A percentile compares a stretch with the other conserved stretches of the same genome.
Conservation (phyloP, 2,888 invertebrate species). For the Alentia gelatinosa region DNA sequence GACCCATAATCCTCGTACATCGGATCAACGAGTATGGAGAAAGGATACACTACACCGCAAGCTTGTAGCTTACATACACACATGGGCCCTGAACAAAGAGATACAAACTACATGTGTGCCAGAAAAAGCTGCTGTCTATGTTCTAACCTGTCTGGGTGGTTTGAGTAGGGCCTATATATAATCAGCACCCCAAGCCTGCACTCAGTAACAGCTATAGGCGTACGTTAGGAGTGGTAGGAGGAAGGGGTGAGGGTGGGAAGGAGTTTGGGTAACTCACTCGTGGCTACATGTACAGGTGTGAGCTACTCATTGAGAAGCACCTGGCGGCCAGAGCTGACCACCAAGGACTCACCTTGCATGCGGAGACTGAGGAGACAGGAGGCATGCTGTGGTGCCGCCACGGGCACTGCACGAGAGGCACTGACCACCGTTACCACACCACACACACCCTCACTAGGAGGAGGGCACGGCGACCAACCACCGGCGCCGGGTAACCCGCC, state of each 20-base stretch:
- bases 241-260: too few relatives aligned
- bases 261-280: too few relatives aligned
- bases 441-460: too few relatives aligned
- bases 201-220: background rate
- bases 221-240: too few relatives aligned
- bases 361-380: background rate
- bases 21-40: too few relatives aligned
- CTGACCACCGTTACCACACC: background rate
- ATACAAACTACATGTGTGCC: background rate
- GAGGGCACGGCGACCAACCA: too few relatives aligned
- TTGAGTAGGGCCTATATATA: background rate
- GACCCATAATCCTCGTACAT: too few relatives aligned
- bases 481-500: too few relatives aligned
- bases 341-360: background rate
- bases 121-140: background rate
- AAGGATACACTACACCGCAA: too few relatives aligned
- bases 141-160: background rate
- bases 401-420: background rate
- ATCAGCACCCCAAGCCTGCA: background rate
- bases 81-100: too few relatives aligned
- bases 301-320: background rate
- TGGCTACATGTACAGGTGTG: too few relatives aligned
- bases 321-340: background rate
- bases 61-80: too few relatives aligned
- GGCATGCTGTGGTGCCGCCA: background rate